Percentiles rank a stretch among this genome's conserved stretches.
Evolutionary conservation across 2,797 vertebrate genomes (phyloP).

Genomic region (Xenops minutus): DNA sequence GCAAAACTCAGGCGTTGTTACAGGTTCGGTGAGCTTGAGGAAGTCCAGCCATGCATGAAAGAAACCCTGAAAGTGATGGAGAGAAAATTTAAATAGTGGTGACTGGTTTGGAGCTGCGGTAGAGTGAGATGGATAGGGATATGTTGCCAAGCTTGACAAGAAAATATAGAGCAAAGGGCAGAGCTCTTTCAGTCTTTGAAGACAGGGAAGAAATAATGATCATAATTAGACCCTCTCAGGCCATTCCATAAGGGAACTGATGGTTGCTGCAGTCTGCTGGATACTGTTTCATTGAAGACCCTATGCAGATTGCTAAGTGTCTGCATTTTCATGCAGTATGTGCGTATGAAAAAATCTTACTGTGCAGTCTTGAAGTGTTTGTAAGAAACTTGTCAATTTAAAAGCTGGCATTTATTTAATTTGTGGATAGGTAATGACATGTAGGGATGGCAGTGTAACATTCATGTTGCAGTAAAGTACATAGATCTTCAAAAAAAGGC

Average conservation of each 20-base stretch:
- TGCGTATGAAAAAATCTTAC: not conserved
- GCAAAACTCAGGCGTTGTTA: not conserved
- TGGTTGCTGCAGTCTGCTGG: not conserved
- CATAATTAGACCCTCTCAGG: not conserved
- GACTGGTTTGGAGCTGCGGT: not conserved
- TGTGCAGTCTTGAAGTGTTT: not conserved
- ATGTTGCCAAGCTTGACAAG: not conserved
- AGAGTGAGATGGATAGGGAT: not conserved
- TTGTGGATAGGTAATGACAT: not conserved
- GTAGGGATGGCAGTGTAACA: not conserved
- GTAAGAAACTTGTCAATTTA: not conserved
- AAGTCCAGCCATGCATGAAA: not conserved
- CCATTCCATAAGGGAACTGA: not conserved
- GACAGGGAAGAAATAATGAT: not conserved
- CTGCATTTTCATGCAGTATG: not conserved
- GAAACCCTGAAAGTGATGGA: constrained; percentile 8
- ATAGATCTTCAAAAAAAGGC: not conserved
- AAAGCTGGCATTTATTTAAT: not conserved
- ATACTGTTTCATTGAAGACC: not conserved
- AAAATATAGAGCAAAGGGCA: not conserved
- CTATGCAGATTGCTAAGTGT: not conserved
- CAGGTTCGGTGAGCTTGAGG: not conserved
- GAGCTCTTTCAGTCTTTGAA: not conserved
- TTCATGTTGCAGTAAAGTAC: not conserved
- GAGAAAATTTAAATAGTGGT: not conserved